Evolutionary conservation across 2,888 invertebrate genomes (phyloP).

Genomic region (Drosophila meridiana): DNA sequence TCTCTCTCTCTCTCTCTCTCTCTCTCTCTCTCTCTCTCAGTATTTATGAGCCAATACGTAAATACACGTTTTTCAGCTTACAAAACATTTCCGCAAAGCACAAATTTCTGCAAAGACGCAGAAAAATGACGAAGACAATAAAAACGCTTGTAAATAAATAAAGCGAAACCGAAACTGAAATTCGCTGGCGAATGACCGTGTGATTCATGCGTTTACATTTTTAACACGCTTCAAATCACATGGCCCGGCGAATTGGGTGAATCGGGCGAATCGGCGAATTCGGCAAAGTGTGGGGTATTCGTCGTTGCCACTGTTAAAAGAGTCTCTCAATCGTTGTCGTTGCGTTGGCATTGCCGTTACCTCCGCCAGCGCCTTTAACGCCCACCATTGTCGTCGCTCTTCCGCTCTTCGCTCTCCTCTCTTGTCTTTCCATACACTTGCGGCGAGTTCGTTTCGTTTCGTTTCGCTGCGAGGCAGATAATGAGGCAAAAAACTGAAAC

Average conservation of each 20-base stretch:
- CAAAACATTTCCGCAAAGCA: constrained; percentile 71
- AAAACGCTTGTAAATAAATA: constrained; percentile 51
- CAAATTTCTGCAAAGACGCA: constrained; percentile 9
- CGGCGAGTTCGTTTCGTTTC: constrained; percentile 30
- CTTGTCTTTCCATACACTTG: neutral
- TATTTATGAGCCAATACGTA: constrained; percentile 56
- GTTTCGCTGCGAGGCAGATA: constrained; percentile 54
- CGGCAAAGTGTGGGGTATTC: neutral
- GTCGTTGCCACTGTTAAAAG: neutral
- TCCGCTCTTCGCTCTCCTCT: neutral
- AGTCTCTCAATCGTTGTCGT: no score
- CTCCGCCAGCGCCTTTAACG: neutral
- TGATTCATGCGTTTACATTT: constrained; percentile 74
- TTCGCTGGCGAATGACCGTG: constrained; percentile 44
- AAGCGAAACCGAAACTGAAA: constrained; percentile 47
- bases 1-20: neutral
- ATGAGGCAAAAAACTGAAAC: constrained; percentile 62
- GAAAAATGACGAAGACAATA: constrained; percentile 34
- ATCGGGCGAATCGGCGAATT: constrained; percentile 12
- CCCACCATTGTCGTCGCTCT: neutral
- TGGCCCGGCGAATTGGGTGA: constrained; percentile 26
- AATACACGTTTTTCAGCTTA: constrained; percentile 26
- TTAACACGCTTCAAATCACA: constrained; percentile 75
- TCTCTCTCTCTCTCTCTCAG: constrained; percentile 32
- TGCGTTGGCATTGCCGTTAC: neutral